Conservation (phyloP, 35 echinoderm and acorn worm species). For the Lytechinus variegatus region DNA sequence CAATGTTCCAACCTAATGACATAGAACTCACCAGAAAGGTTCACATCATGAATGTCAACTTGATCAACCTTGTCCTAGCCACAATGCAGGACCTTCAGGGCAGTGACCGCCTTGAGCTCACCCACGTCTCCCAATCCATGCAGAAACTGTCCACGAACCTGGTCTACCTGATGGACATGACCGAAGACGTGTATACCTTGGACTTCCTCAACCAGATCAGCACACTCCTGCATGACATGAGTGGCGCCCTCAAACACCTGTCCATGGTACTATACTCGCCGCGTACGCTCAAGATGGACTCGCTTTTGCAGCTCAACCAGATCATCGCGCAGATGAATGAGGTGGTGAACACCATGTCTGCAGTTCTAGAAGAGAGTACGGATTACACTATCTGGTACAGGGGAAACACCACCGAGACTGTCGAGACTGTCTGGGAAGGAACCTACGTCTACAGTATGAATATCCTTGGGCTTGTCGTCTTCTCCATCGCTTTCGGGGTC, state of each 20-base stretch:
- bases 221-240: slow-evolving; percentile 69
- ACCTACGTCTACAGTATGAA: slow-evolving; percentile 90
- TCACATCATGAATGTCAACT: slow-evolving; percentile 63
- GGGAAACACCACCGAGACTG: slow-evolving; percentile 45
- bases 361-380: slow-evolving; percentile 52
- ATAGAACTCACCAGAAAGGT: slow-evolving; percentile 35
- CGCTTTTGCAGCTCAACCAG: slow-evolving; percentile 76
- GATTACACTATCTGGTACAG: slow-evolving; percentile 65
- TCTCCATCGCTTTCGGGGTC: slow-evolving; percentile 92
- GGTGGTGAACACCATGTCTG: slow-evolving; percentile 55
- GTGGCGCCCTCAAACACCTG: slow-evolving; percentile 61
- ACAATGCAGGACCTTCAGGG: slow-evolving; percentile 62
- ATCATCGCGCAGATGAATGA: slow-evolving; percentile 65
- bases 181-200: slow-evolving; percentile 41
- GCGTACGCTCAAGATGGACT: slow-evolving; percentile 59
- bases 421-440: slow-evolving; percentile 48
- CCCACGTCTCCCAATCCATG: slow-evolving; percentile 67
- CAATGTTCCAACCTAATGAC: neutral
- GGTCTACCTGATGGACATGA: slow-evolving; percentile 76
- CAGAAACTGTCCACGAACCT: slow-evolving; percentile 71
- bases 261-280: slow-evolving; percentile 57
- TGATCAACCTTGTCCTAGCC: slow-evolving; percentile 68
- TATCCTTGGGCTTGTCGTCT: slow-evolving; percentile 96
- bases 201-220: slow-evolving; percentile 65
- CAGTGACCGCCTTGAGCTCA: slow-evolving; percentile 67